phyloP scores from a whole-genome alignment of 2,888 invertebrate genomes.

The Conops quadrifasciatus region DNA sequence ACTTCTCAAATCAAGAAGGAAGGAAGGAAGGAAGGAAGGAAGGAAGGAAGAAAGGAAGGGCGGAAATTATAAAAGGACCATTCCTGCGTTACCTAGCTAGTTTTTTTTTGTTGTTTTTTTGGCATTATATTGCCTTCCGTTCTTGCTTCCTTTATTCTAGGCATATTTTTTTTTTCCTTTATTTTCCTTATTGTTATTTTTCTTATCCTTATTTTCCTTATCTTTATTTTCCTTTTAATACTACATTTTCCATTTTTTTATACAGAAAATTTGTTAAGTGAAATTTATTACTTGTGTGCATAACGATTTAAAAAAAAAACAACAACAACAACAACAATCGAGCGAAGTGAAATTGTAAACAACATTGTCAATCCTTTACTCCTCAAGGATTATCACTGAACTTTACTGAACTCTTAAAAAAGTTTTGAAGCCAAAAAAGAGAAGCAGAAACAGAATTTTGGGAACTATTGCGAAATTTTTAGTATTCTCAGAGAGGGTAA shows the following conservation, averaged over 20 bases:
- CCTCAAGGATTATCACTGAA: background rate
- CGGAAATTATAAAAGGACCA: too few species aligned
- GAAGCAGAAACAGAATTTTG: too few species aligned
- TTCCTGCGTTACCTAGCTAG: background rate
- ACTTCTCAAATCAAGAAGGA: too few species aligned
- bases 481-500: too few species aligned
- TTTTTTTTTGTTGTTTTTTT: slow-evolving; percentile 5
- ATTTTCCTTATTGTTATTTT: background rate
- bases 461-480: too few species aligned
- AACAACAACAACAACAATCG: background rate
- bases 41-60: background rate
- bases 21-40: background rate
- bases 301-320: slow-evolving; percentile 9
- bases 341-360: too few species aligned
- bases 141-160: background rate
- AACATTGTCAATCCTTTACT: background rate
- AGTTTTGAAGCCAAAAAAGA: background rate
- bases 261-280: slow-evolving; percentile 24
- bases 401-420: background rate
- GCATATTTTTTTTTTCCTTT: background rate
- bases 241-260: slow-evolving; percentile 16
- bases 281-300: slow-evolving; percentile 19
- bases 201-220: too few species aligned
- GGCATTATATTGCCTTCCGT: too few species aligned
- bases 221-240: too few species aligned